These are phyloP conservation scores for Leptinotarsa lineolata DNA, from an alignment of 1,140 invertebrate species.

Conservation along the genomic window DNA sequence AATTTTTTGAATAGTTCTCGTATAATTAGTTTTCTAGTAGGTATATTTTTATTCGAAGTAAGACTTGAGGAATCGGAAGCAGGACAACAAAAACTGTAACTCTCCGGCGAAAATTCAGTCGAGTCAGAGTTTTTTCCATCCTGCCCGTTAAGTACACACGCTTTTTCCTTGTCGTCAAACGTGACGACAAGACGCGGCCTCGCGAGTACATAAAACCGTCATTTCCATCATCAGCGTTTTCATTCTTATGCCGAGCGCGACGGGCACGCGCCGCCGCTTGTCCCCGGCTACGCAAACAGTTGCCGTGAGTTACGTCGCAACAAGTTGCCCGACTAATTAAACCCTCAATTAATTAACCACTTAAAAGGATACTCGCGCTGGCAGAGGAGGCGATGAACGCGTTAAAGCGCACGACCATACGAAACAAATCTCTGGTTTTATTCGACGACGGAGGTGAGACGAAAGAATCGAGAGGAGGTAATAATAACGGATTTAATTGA, in stretches of 20 bases:
- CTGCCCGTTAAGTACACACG: neutral
- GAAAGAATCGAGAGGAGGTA: too few relatives aligned
- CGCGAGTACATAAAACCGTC: neutral
- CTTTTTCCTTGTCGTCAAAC: neutral
- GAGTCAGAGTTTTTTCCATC: too few relatives aligned
- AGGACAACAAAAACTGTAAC: too few relatives aligned
- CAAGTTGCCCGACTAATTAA: constrained; percentile 23
- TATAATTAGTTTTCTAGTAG: too few relatives aligned
- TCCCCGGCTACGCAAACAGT: constrained; percentile 3
- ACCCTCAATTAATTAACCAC: constrained; percentile 28
- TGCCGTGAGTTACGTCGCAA: constrained; percentile 1
- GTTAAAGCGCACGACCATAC: constrained; percentile 1
- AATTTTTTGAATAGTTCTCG: too few relatives aligned
- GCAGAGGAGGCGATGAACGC: constrained; percentile 16
- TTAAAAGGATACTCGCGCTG: constrained; percentile 22
- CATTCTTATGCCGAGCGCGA: neutral
- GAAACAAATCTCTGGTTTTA: neutral
- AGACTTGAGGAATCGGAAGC: too few relatives aligned
- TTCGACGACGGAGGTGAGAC: neutral
- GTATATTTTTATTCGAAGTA: too few relatives aligned
- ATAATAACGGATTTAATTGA: too few relatives aligned
- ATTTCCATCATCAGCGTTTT: neutral
- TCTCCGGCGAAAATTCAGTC: too few relatives aligned
- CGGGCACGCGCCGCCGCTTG: neutral
- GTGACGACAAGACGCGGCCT: neutral